Conservation (phyloP, 2,888 invertebrate species). For the Ariolimax columbianus region DNA sequence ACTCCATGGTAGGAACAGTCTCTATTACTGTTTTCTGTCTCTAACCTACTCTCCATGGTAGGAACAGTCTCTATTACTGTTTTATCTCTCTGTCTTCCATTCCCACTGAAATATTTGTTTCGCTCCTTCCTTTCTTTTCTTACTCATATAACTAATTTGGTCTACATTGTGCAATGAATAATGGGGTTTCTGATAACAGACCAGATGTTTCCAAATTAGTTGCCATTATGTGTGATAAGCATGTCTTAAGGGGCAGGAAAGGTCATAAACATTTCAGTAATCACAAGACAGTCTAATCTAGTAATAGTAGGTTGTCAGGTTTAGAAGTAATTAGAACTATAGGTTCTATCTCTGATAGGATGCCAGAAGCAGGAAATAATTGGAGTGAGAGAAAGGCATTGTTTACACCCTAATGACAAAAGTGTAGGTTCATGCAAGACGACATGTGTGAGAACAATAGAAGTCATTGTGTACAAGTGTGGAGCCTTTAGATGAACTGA, state of each 20-base stretch:
- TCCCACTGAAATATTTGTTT: background rate
- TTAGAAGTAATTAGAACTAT: background rate
- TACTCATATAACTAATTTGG: background rate
- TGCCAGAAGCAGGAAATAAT: background rate
- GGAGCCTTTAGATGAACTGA: no score
- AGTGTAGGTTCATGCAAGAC: background rate
- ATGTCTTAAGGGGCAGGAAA: background rate
- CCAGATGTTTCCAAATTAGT: conserved; percentile 14
- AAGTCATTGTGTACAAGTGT: background rate
- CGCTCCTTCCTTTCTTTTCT: background rate
- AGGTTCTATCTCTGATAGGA: background rate
- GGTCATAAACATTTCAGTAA: background rate
- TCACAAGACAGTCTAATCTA: background rate
- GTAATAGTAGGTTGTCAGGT: background rate
- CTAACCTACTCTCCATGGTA: conserved; percentile 16
- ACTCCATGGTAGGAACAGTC: no score
- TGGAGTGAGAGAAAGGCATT: background rate
- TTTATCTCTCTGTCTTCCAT: background rate
- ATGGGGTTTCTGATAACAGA: background rate
- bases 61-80: background rate
- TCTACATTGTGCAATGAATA: background rate
- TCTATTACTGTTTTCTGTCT: background rate
- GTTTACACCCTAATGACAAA: background rate
- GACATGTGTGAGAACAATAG: background rate
- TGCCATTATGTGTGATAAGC: background rate